Conservation (phyloP, 2,797 vertebrate genomes). For the Bradypodion pumilum region DNA sequence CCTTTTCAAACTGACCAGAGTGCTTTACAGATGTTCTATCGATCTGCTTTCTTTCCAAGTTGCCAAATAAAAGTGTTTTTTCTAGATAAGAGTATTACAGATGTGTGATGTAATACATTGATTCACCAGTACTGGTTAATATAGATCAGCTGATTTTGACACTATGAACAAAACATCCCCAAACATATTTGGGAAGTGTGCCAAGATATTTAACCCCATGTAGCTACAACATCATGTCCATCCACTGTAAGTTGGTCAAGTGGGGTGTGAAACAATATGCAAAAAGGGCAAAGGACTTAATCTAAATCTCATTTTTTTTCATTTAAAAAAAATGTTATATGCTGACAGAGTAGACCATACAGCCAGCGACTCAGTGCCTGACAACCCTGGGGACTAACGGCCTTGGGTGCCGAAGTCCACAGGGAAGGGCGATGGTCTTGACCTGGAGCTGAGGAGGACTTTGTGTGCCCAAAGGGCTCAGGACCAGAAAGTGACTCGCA, state of each 20-base stretch:
- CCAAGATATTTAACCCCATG: background rate
- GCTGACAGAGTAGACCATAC: too few species aligned
- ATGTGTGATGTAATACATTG: conserved; percentile 41
- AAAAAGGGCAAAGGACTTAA: conserved; percentile 19
- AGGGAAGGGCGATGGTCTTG: too few species aligned
- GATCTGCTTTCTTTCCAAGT: background rate
- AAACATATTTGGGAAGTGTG: background rate
- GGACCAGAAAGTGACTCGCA: too few species aligned
- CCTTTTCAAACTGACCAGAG: background rate
- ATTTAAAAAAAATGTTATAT: background rate
- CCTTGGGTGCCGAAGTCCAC: too few species aligned
- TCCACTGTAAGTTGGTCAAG: background rate
- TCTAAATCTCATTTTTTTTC: background rate
- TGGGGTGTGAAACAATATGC: background rate
- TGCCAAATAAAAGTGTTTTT: background rate
- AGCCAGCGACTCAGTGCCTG: too few species aligned
- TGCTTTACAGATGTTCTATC: background rate
- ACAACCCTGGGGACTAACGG: too few species aligned
- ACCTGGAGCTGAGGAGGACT: too few species aligned
- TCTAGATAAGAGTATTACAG: too few species aligned
- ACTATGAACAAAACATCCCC: background rate
- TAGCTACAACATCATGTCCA: background rate
- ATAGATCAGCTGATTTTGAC: conserved; percentile 49
- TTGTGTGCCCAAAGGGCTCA: too few species aligned
- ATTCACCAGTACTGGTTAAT: conserved; percentile 59